These are phyloP conservation scores for Ptycholaimellus sp. DNA, from an alignment of 2,888 invertebrate genomes.

Conservation along the genomic window DNA sequence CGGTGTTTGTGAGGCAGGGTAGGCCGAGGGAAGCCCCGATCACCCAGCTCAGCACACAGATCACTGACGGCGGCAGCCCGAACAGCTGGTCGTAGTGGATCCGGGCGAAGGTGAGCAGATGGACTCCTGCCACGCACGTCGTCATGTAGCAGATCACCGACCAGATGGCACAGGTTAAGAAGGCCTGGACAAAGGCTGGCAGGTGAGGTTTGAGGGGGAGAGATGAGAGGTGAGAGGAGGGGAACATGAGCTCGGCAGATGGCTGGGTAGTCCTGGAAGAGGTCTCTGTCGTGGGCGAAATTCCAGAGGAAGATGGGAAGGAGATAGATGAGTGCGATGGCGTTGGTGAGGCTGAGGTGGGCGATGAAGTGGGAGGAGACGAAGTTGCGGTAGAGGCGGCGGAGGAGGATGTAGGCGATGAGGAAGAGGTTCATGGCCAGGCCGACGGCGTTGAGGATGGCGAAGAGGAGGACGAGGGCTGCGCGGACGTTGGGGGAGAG, in stretches of 20 bases:
- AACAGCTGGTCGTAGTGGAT: slow-evolving; percentile 26
- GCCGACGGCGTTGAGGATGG: slow-evolving; percentile 8
- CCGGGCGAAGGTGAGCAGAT: slow-evolving; percentile 23
- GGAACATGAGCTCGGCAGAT: slow-evolving; percentile 20
- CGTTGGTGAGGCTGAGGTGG: slow-evolving; percentile 21
- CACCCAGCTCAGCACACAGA: slow-evolving; percentile 21
- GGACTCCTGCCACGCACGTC: slow-evolving; percentile 25
- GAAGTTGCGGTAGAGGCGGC: slow-evolving; percentile 21
- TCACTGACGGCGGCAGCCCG: slow-evolving; percentile 16
- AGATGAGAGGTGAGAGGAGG: not conserved
- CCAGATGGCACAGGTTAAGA: slow-evolving; percentile 21
- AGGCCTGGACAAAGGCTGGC: slow-evolving; percentile 14
- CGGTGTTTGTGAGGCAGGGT: slow-evolving; percentile 21
- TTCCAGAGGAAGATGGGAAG: slow-evolving; percentile 18
- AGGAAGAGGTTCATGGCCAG: slow-evolving; percentile 16
- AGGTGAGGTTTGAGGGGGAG: not conserved
- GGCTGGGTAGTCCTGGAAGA: slow-evolving; percentile 14
- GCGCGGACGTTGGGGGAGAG: not conserved
- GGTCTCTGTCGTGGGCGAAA: slow-evolving; percentile 15
- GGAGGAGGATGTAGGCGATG: slow-evolving; percentile 16
- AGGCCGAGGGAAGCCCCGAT: slow-evolving; percentile 19
- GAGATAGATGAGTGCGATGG: slow-evolving; percentile 13
- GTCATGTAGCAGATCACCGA: slow-evolving; percentile 21
- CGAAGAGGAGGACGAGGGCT: slow-evolving; percentile 2
- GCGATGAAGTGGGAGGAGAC: slow-evolving; percentile 24